Conservation (phyloP, 2,113 vertebrate genomes). For the Microtus ochrogaster region DNA sequence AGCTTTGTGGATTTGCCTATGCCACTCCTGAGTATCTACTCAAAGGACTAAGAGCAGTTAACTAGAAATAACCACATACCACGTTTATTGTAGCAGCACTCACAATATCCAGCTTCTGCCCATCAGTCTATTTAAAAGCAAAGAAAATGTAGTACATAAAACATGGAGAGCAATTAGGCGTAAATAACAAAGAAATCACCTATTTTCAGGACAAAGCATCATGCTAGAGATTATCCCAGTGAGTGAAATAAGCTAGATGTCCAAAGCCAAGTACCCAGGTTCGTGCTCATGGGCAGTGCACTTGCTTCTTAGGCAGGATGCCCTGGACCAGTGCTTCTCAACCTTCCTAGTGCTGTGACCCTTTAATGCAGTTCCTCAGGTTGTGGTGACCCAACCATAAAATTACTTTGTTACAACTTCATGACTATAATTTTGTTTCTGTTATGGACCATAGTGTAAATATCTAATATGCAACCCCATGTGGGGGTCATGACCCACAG, state of each 20-base stretch:
- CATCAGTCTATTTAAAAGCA: not conserved
- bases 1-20: not conserved
- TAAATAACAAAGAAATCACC: not conserved
- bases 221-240: not conserved
- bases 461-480: not conserved
- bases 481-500: not conserved
- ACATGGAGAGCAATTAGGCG: not conserved
- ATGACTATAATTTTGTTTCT: not conserved
- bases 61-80: not conserved
- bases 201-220: not conserved
- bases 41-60: not conserved
- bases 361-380: not conserved
- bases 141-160: not conserved
- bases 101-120: not conserved
- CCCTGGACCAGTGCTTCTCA: too few species aligned
- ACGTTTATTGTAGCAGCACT: accelerated
- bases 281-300: not conserved
- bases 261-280: not conserved
- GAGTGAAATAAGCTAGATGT: not conserved
- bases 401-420: not conserved
- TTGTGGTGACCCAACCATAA: not conserved
- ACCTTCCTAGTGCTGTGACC: too few species aligned
- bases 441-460: not conserved
- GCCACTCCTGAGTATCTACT: not conserved
- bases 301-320: too few species aligned